A percentile compares a stretch with the other conserved stretches of the same genome.
phyloP scores from a whole-genome alignment of 2,888 invertebrate genomes.

The Agrypnus murinus region DNA sequence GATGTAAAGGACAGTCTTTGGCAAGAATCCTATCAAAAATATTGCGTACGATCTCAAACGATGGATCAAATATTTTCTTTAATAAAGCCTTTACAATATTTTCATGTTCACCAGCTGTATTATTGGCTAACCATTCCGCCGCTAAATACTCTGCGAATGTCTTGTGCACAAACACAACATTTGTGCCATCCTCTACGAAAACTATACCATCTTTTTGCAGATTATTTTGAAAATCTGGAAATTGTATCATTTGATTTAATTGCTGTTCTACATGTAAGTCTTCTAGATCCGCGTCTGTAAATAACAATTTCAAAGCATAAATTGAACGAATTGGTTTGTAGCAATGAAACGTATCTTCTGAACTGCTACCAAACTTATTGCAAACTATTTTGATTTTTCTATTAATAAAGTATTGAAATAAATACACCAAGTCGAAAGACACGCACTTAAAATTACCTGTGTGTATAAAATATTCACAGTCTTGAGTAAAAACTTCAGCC shows the following conservation, averaged over 20 bases:
- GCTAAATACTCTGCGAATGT: constrained; percentile 35
- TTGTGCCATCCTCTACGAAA: neutral
- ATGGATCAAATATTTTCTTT: constrained; percentile 31
- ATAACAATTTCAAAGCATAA: constrained; percentile 15
- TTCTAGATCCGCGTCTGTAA: constrained; percentile 18
- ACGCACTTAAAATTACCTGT: neutral
- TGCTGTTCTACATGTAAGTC: neutral
- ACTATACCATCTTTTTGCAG: constrained; percentile 33
- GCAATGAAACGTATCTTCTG: neutral
- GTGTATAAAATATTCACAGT: neutral
- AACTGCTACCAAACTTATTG: constrained; percentile 9
- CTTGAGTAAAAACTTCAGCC: constrained; percentile 17
- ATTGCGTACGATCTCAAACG: constrained; percentile 28
- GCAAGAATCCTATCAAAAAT: constrained; percentile 37
- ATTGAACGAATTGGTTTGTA: neutral
- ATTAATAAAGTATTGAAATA: constrained; percentile 16
- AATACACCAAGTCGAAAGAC: constrained; percentile 19
- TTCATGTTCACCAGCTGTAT: neutral
- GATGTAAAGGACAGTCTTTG: constrained; percentile 30
- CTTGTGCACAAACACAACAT: constrained; percentile 27
- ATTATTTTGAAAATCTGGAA: constrained; percentile 4
- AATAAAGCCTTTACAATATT: neutral
- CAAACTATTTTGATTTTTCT: constrained; percentile 3
- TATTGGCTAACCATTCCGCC: constrained; percentile 26
- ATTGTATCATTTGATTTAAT: constrained; percentile 5